Evolutionary conservation across 2,797 vertebrate species (phyloP).

Genomic region (Myotis daubentonii): DNA sequence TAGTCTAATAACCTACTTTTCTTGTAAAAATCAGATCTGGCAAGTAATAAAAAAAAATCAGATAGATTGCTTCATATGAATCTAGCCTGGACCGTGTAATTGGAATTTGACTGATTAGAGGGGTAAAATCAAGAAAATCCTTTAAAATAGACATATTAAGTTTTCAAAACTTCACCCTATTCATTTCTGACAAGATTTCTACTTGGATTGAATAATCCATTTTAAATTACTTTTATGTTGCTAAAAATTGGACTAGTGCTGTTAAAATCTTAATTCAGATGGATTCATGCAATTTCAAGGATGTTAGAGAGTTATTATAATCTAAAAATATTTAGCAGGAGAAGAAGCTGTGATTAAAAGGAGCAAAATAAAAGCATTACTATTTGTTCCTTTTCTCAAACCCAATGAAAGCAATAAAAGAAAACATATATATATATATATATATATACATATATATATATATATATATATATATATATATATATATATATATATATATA

Average conservation of each 20-base stretch:
- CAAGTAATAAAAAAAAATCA: conserved; percentile 42
- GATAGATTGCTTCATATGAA: conserved; percentile 1
- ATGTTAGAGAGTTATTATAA: neutral
- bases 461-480: neutral
- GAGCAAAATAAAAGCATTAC: neutral
- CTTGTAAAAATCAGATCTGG: neutral
- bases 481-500: neutral
- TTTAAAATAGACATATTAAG: neutral
- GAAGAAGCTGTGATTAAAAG: neutral
- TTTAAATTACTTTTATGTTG: conserved; percentile 31
- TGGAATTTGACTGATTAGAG: conserved; percentile 58
- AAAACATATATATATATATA: neutral
- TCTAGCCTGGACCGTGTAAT: neutral
- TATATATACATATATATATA: neutral
- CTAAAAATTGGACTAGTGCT: neutral
- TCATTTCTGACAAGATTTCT: conserved; percentile 42
- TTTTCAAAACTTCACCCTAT: conserved; percentile 46
- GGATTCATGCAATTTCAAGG: neutral
- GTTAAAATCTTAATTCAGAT: conserved; percentile 25
- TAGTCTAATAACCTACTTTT: neutral
- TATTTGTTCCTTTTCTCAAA: neutral
- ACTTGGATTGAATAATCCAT: conserved; percentile 16
- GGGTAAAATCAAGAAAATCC: conserved; percentile 54
- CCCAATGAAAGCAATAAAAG: neutral
- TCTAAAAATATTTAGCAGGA: neutral